Evolutionary conservation across 2,888 invertebrate genomes (phyloP).

Genomic region (Zaprionus obscuricornis): DNA sequence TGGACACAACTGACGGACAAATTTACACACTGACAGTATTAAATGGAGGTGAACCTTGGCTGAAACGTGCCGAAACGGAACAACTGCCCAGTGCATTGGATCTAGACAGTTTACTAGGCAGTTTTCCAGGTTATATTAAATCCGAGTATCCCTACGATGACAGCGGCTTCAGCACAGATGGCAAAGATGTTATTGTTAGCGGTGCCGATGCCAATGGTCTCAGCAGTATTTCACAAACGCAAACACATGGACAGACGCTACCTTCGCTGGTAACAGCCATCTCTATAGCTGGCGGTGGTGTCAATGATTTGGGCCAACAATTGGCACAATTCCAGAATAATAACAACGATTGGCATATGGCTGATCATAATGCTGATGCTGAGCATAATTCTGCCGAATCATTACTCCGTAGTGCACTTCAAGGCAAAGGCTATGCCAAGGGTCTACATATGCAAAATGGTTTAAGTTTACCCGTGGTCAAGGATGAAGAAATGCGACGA

Average conservation of each 20-base stretch:
- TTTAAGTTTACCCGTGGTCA: slow-evolving; percentile 84
- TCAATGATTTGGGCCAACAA: slow-evolving; percentile 83
- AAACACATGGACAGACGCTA: slow-evolving; percentile 66
- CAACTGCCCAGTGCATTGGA: slow-evolving; percentile 87
- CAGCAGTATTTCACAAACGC: slow-evolving; percentile 69
- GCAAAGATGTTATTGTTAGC: slow-evolving; percentile 81
- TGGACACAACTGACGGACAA: slow-evolving; percentile 88
- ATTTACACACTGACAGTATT: slow-evolving; percentile 94
- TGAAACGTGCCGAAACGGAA: slow-evolving; percentile 86
- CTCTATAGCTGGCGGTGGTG: slow-evolving; percentile 60
- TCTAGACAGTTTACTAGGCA: slow-evolving; percentile 91
- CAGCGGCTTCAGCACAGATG: slow-evolving; percentile 87
- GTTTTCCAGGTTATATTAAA: slow-evolving; percentile 88
- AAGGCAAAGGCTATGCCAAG: slow-evolving; percentile 88
- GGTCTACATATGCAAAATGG: slow-evolving; percentile 83
- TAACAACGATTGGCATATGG: slow-evolving; percentile 92
- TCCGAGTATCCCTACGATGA: slow-evolving; percentile 91
- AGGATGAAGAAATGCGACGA: slow-evolving; percentile 86
- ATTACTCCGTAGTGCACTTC: slow-evolving; percentile 91
- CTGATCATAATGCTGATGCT: slow-evolving; percentile 88
- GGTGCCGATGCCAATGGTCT: slow-evolving; percentile 63
- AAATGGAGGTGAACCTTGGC: slow-evolving; percentile 89
- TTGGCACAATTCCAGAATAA: slow-evolving; percentile 87
- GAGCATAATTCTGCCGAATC: slow-evolving; percentile 87
- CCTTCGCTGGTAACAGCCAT: slow-evolving; percentile 80